Percentiles rank a stretch among this genome's conserved stretches.
Evolutionary conservation across 2,888 invertebrate species (phyloP).

Genomic region (Caenorhabditis sp.): DNA sequence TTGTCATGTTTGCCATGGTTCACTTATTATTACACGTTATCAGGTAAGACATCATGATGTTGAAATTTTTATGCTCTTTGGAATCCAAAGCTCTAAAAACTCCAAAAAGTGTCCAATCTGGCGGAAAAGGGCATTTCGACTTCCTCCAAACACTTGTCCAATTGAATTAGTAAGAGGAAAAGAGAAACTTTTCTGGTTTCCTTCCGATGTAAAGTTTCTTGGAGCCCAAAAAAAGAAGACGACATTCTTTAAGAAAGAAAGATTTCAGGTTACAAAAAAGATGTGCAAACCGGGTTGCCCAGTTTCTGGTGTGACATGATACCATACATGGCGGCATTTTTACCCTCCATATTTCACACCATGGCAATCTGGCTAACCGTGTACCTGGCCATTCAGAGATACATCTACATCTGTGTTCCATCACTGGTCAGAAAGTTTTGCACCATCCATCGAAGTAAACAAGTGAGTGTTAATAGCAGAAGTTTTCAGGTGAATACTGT

Average conservation of each 20-base stretch:
- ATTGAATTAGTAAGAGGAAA: conserved; percentile 29
- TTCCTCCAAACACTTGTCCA: conserved; percentile 25
- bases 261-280: conserved; percentile 75
- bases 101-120: conserved; percentile 17
- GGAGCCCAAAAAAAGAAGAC: no score
- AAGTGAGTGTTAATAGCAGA: conserved; percentile 63
- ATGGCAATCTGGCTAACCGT: conserved; percentile 95
- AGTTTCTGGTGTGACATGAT: conserved; percentile 83
- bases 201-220: background rate
- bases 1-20: conserved; percentile 82
- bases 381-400: conserved; percentile 93
- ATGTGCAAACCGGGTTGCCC: conserved; percentile 75
- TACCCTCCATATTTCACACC: conserved; percentile 94
- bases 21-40: conserved; percentile 82
- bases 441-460: conserved; percentile 84
- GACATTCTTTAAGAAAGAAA: no score
- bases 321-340: conserved; percentile 85
- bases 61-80: conserved; percentile 11
- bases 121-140: conserved; percentile 24
- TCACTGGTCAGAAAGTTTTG: conserved; percentile 90
- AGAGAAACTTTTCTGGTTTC: background rate
- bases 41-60: conserved; percentile 62
- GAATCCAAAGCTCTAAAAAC: background rate
- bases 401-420: conserved; percentile 95
- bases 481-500: no score